Percentiles rank a stretch among this genome's conserved stretches.
Conservation (phyloP, 2,113 vertebrate genomes). For the rabbit (Oryctolagus cuniculus) region DNA sequence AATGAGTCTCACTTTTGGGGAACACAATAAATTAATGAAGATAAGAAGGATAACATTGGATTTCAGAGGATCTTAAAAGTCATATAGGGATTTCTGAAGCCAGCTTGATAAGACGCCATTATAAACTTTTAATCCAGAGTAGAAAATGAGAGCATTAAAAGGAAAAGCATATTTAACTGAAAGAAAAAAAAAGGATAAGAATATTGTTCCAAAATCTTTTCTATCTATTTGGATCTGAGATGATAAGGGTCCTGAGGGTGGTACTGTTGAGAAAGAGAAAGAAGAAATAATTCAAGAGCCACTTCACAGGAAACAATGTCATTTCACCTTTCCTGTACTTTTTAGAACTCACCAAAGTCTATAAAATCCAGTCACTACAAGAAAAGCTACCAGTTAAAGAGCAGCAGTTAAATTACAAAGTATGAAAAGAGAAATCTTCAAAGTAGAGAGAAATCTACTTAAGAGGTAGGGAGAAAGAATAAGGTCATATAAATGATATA, state of each 20-base stretch:
- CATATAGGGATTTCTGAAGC: not conserved
- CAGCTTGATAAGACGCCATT: not conserved
- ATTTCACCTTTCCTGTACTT: constrained; percentile 37
- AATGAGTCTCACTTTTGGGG: not conserved
- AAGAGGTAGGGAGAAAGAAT: not conserved
- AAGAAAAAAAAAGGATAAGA: not conserved
- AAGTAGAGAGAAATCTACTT: not conserved
- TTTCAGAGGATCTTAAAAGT: not conserved
- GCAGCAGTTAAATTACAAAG: not conserved
- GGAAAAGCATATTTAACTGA: not conserved
- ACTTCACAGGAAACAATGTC: not conserved
- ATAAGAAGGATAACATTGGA: not conserved
- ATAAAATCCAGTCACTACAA: constrained; percentile 19
- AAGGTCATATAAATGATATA: not conserved
- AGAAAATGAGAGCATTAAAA: not conserved
- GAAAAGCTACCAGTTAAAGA: constrained; percentile 13
- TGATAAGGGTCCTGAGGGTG: not conserved
- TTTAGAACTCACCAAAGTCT: constrained; percentile 22
- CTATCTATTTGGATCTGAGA: constrained; percentile 8
- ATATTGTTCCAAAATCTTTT: not conserved
- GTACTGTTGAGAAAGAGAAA: not conserved
- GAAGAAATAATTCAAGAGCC: not conserved
- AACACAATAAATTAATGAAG: constrained; percentile 1
- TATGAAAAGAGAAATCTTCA: constrained; percentile 15
- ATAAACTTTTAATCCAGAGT: not conserved